Conservation (phyloP, 2,888 invertebrate species). For the Erebia ligea region DNA sequence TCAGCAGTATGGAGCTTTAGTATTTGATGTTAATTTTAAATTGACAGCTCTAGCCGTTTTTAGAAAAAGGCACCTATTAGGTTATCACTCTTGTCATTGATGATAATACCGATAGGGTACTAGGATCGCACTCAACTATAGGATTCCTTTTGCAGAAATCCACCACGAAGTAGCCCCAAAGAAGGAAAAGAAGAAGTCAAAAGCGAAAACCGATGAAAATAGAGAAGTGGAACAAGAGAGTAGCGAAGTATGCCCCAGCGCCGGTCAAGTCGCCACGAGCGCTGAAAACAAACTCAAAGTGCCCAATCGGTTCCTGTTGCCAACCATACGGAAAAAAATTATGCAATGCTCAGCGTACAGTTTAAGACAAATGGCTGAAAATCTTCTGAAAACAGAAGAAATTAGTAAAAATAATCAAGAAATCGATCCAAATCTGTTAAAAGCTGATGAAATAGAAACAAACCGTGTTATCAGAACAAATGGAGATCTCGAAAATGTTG, state of each 20-base stretch:
- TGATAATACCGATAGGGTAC: too few species aligned
- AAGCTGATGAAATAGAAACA: conserved; percentile 31
- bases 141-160: conserved; percentile 44
- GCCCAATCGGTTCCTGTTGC: conserved; percentile 59
- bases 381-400: conserved; percentile 40
- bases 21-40: too few species aligned
- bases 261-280: conserved; percentile 44
- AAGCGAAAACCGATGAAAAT: conserved; percentile 35
- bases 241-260: conserved; percentile 15
- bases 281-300: conserved; percentile 42
- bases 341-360: conserved; percentile 38
- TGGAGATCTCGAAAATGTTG: not conserved
- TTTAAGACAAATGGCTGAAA: conserved; percentile 50
- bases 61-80: too few species aligned
- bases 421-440: not conserved
- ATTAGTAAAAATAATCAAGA: not conserved
- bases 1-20: too few species aligned
- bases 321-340: conserved; percentile 51
- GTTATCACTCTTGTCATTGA: too few species aligned
- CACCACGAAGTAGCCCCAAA: conserved; percentile 42
- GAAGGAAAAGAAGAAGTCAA: conserved; percentile 43
- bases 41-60: too few species aligned
- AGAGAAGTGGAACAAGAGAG: conserved; percentile 38
- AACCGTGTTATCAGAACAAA: not conserved
- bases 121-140: not conserved